These are phyloP conservation scores for Ophraella communa DNA, from an alignment of 2,888 invertebrate species.

Conservation along the genomic window DNA sequence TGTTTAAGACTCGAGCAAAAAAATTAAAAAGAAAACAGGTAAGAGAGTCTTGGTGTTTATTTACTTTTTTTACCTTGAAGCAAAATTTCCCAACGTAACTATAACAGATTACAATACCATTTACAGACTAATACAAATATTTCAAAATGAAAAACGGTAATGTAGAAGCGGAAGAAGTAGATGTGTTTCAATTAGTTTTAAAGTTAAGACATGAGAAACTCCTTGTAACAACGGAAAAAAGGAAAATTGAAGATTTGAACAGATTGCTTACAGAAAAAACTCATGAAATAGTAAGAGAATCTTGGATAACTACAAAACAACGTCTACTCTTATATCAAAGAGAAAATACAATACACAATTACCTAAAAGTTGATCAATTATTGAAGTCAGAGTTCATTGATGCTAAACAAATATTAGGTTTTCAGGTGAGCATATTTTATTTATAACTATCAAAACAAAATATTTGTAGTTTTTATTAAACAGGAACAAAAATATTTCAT, in stretches of 20 bases:
- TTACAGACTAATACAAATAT: slow-evolving; percentile 14
- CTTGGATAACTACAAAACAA: slow-evolving; percentile 90
- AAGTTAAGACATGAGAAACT: slow-evolving; percentile 85
- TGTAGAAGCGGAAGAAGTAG: slow-evolving; percentile 46
- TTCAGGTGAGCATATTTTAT: slow-evolving; percentile 68
- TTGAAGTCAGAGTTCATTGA: slow-evolving; percentile 75
- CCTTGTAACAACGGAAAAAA: slow-evolving; percentile 85
- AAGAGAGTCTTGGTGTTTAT: slow-evolving; percentile 10
- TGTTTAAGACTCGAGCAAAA: slow-evolving; percentile 1
- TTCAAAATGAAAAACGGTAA: slow-evolving; percentile 47
- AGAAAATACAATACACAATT: slow-evolving; percentile 77
- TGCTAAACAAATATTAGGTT: slow-evolving; percentile 82
- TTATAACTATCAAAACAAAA: not conserved
- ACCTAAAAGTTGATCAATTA: slow-evolving; percentile 71
- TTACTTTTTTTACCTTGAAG: slow-evolving; percentile 12
- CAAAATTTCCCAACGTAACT: slow-evolving; percentile 7
- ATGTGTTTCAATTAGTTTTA: slow-evolving; percentile 65
- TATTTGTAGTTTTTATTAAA: no score
- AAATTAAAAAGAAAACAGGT: not conserved
- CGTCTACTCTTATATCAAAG: slow-evolving; percentile 75
- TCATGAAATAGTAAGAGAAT: slow-evolving; percentile 71
- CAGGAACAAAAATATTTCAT: no score
- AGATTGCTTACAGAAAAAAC: slow-evolving; percentile 68
- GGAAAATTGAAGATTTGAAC: slow-evolving; percentile 78
- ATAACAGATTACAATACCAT: slow-evolving; percentile 1